Evolutionary conservation across 2,113 vertebrate genomes (phyloP).

Genomic region (Clinocottus analis): DNA sequence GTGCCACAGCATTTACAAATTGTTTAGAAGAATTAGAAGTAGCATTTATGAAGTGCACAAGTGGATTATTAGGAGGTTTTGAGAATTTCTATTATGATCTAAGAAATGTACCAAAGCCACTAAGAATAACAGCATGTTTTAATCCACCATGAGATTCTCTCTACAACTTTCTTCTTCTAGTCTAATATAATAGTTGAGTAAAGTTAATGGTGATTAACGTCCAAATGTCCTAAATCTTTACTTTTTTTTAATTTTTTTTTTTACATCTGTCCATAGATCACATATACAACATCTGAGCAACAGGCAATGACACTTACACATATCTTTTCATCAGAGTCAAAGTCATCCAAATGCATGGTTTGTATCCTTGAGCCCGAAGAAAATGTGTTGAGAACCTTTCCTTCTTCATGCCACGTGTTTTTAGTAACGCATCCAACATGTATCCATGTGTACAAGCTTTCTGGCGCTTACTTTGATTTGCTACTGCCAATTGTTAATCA

Average conservation of each 20-base stretch:
- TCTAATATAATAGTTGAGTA: background rate
- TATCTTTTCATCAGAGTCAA: background rate
- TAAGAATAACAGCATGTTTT: conserved; percentile 23
- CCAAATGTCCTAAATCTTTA: background rate
- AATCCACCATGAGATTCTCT: conserved; percentile 9
- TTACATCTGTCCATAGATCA: conserved; percentile 9
- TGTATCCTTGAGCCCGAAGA: background rate
- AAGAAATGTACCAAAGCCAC: background rate
- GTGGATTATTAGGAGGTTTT: background rate
- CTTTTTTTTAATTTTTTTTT: too few species aligned
- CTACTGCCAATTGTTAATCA: background rate
- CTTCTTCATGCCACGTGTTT: background rate
- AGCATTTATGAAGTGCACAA: background rate
- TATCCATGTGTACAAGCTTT: background rate
- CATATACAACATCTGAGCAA: background rate
- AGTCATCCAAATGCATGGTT: background rate
- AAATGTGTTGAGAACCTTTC: background rate
- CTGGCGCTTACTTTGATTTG: background rate
- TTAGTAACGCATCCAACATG: background rate
- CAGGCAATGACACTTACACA: background rate
- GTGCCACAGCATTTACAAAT: background rate
- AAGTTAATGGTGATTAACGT: background rate
- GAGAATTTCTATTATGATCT: background rate
- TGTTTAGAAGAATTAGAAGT: background rate
- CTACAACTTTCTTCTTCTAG: background rate